Evolutionary conservation across 2,888 invertebrate species (phyloP), one percentile per base, ranked within the genome.

Genomic region (Nephrotoma flavescens): DNA sequence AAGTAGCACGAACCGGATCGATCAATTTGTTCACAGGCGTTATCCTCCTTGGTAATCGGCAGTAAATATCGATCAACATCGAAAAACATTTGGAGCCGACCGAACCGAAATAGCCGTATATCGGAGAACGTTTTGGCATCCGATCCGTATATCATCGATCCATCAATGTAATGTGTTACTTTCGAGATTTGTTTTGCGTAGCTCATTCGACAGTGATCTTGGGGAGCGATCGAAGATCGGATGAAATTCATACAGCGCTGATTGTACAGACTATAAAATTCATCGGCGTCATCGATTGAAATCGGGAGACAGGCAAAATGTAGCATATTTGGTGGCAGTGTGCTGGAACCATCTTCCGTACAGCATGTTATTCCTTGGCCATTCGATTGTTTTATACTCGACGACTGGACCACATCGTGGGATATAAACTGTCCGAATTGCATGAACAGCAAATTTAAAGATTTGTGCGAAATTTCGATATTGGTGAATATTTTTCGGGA

Each of bases 401-500:
- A 94, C 0, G 95, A 95, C 87, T 96, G 94, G 0, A 95, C 94
- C 31, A 96, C 90, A 88, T 97, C 97, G 88, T 97, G 96, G 0
- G 95, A 94, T 9, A 97, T 90, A 89, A 96, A 96, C 90, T 97
- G 96, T 0, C 96, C 95, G 91, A 96, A 96, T 90, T 96, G 95
- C 95, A 95, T 95, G 87, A 96, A 92, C 89, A 96, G 92, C 85
- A 96, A 91, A 86, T 95, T 96, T 89, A 93, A 93, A 0, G 93
- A 92, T 0, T 90, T 88, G 90, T 96, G 95, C 12, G 94, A 94
- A 85, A 92, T 92, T 89, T 94, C 93, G 0, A 92, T 92, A 88
- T 95, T 94, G 0, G 92, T 90, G 57, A 97, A 92, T 0, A 97
- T 89, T 0, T 91, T 90, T 5, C 93, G 92, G 87, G 96, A 96